phyloP scores from a whole-genome alignment of 2,888 invertebrate species.

The Cosmia trapezina region DNA sequence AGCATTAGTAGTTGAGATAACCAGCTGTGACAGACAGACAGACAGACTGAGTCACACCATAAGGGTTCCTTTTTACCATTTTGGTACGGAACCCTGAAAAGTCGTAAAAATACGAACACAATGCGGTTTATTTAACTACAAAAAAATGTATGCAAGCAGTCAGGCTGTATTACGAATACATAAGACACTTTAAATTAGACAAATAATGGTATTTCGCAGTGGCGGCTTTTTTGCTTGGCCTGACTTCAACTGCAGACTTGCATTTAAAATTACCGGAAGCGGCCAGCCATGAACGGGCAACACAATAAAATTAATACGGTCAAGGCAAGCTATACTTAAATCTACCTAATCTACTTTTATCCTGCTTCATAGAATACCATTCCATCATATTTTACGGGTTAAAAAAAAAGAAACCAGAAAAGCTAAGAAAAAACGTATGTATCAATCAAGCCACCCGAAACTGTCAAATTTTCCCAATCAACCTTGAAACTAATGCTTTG shows the following conservation, averaged over 20 bases:
- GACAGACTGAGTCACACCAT: too few relatives aligned
- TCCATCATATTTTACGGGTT: neutral
- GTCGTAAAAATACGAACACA: slow-evolving; percentile 13
- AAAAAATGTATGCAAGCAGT: neutral
- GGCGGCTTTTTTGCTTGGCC: neutral
- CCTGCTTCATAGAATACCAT: neutral
- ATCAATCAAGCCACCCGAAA: too few relatives aligned
- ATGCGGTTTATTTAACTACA: neutral
- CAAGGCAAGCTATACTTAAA: neutral
- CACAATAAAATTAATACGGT: neutral
- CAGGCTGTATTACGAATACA: neutral
- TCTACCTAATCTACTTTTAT: neutral
- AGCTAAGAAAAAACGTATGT: neutral
- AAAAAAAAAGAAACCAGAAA: too few relatives aligned
- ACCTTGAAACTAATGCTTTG: too few relatives aligned
- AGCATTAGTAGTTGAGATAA: too few relatives aligned
- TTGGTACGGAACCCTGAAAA: too few relatives aligned
- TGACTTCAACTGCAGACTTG: neutral
- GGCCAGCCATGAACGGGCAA: neutral
- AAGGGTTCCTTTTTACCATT: too few relatives aligned
- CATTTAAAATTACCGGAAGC: neutral
- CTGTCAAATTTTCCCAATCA: too few relatives aligned
- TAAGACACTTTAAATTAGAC: neutral
- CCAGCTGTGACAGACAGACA: too few relatives aligned
- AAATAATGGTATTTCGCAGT: neutral